phyloP scores from a whole-genome alignment of 2,113 vertebrate genomes.

The Phainopepla nitens region DNA sequence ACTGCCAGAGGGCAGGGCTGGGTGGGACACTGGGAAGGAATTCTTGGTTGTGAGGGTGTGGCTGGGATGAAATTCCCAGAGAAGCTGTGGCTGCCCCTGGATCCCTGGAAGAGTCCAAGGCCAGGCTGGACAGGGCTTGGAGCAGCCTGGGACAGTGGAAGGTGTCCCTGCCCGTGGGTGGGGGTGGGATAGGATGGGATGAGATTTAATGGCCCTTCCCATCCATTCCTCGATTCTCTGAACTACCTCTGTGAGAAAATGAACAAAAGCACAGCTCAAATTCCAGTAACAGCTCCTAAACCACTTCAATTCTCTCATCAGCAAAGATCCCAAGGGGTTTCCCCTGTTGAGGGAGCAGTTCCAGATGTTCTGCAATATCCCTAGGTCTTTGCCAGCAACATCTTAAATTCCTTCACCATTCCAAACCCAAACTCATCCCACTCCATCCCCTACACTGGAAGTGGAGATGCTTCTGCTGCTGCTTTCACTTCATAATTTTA shows the following conservation, averaged over 20 bases:
- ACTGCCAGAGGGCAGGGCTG: background rate
- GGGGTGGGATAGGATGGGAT: background rate
- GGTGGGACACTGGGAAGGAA: background rate
- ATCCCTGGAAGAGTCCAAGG: background rate
- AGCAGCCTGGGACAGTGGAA: accelerated
- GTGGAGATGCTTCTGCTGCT: background rate
- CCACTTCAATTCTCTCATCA: background rate
- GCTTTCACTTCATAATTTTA: background rate
- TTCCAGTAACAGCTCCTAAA: background rate
- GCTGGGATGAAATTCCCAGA: background rate
- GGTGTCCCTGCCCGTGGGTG: background rate
- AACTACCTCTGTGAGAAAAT: background rate
- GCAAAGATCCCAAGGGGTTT: background rate
- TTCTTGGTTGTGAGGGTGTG: accelerated
- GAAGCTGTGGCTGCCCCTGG: background rate
- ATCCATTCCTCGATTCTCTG: background rate
- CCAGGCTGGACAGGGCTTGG: accelerated
- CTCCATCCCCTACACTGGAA: accelerated
- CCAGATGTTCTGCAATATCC: background rate
- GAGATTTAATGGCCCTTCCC: background rate
- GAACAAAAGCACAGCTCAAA: background rate
- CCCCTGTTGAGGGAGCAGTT: background rate
- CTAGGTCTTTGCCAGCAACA: background rate
- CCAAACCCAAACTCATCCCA: background rate
- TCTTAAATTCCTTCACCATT: background rate